Evolutionary conservation across 2,888 invertebrate species (phyloP).

Genomic region (Drosophila siamana): DNA sequence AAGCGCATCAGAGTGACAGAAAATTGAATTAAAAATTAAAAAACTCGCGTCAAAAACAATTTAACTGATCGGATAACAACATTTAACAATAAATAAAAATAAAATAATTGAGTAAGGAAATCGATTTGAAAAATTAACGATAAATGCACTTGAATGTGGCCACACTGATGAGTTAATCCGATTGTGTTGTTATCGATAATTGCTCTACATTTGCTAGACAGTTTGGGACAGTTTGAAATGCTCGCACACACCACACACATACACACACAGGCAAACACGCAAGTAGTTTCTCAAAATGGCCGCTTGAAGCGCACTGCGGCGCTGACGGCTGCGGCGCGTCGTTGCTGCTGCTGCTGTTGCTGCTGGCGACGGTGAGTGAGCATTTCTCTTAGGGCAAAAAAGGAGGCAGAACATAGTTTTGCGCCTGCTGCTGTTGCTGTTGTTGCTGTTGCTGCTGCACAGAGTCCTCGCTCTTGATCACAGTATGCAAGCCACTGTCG

Average conservation of each 20-base stretch:
- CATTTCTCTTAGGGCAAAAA: slow-evolving; percentile 86
- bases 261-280: neutral
- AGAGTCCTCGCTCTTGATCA: slow-evolving; percentile 85
- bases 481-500: slow-evolving; percentile 81
- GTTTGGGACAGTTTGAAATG: slow-evolving; percentile 60
- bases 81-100: neutral
- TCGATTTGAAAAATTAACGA: neutral
- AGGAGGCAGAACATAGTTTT: slow-evolving; percentile 85
- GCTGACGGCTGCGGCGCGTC: slow-evolving; percentile 45
- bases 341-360: slow-evolving; percentile 70
- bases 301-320: slow-evolving; percentile 65
- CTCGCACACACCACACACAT: slow-evolving; percentile 37
- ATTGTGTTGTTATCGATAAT: slow-evolving; percentile 10
- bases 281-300: slow-evolving; percentile 62
- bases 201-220: slow-evolving; percentile 25
- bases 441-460: slow-evolving; percentile 49
- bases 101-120: neutral
- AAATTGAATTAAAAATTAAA: neutral
- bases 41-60: neutral
- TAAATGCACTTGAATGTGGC: neutral
- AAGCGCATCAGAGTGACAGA: slow-evolving; percentile 5
- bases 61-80: neutral
- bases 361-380: slow-evolving; percentile 83
- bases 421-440: slow-evolving; percentile 77
- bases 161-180: slow-evolving; percentile 2